Percentiles rank a stretch among this genome's conserved stretches.
Conservation (phyloP, 2,797 vertebrate genomes). For the Margarornis squamiger region DNA sequence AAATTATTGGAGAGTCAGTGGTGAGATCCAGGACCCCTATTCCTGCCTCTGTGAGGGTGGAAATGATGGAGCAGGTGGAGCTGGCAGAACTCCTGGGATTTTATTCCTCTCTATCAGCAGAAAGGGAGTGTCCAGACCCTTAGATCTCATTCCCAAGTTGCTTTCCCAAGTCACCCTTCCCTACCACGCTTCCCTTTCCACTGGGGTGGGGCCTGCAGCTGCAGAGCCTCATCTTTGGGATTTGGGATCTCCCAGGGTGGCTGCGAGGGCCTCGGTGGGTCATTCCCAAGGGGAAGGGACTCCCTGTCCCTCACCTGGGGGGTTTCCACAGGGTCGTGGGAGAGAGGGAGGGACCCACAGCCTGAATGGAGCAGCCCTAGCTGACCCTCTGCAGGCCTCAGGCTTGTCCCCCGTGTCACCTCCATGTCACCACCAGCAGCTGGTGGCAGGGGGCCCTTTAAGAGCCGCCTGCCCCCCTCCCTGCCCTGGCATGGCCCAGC, state of each 20-base stretch:
- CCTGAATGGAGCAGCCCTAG: neutral
- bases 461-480: neutral
- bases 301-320: accelerated
- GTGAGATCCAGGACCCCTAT: neutral
- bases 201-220: accelerated
- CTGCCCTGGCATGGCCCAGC: neutral
- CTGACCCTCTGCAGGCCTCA: neutral
- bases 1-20: neutral
- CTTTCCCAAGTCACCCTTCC: neutral
- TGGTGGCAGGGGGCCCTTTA: slow-evolving; percentile 31
- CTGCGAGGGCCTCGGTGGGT: accelerated
- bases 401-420: neutral
- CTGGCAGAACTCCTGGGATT: neutral
- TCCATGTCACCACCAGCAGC: neutral
- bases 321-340: neutral
- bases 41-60: neutral
- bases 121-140: neutral
- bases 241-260: neutral
- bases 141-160: neutral
- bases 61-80: neutral
- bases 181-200: neutral
- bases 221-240: neutral
- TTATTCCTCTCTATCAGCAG: neutral
- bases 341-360: neutral
- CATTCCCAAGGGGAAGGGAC: neutral